Conservation (phyloP, 2,888 invertebrate species). For the Alcis repandata region DNA sequence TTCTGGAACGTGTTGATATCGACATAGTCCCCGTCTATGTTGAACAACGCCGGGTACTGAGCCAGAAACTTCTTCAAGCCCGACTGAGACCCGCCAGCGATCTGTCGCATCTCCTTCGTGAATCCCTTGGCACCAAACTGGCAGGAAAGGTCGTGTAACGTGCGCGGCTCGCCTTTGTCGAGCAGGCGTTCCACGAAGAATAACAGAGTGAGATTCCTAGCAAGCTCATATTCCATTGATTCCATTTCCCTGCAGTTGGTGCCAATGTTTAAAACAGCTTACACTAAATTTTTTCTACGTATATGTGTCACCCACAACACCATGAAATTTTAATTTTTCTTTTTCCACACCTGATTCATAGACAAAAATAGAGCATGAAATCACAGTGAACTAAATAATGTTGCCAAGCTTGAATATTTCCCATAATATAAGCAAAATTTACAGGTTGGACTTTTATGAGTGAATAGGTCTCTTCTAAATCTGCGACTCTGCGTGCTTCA, state of each 20-base stretch:
- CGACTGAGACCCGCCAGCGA: conserved; percentile 97
- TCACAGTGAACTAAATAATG: conserved; percentile 45
- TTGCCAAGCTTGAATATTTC: conserved; percentile 45
- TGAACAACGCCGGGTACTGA: conserved; percentile 98
- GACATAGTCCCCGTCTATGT: conserved; percentile 97
- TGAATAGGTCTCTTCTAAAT: no score
- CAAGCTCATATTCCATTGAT: conserved; percentile 97
- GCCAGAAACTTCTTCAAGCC: conserved; percentile 98
- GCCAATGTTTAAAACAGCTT: conserved; percentile 79
- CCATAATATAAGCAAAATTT: not conserved
- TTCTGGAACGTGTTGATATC: conserved; percentile 93
- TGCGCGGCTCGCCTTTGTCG: conserved; percentile 98
- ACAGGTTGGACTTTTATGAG: no score
- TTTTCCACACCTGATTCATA: conserved; percentile 74
- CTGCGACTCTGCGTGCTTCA: no score
- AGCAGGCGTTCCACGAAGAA: conserved; percentile 99
- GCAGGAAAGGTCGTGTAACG: conserved; percentile 98
- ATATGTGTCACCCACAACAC: conserved; percentile 87
- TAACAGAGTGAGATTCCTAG: conserved; percentile 97
- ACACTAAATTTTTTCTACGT: conserved; percentile 84
- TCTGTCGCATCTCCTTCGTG: conserved; percentile 99
- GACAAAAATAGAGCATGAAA: conserved; percentile 69
- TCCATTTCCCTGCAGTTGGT: conserved; percentile 91
- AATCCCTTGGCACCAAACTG: conserved; percentile 99
- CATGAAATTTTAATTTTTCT: conserved; percentile 85